Conservation (phyloP, 2,113 vertebrate genomes). For the Sinocyclocheilus maitianheensis region DNA sequence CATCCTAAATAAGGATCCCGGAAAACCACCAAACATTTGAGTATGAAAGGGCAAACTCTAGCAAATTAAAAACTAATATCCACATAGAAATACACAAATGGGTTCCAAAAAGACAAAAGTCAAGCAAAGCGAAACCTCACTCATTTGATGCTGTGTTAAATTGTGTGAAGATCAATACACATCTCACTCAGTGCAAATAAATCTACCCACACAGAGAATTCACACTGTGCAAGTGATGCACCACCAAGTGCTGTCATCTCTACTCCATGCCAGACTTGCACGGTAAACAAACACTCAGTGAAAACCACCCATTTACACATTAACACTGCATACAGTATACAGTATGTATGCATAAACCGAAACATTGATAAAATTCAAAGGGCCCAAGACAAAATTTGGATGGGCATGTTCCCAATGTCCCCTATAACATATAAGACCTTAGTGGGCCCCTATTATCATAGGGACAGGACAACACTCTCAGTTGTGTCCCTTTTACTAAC, state of each 20-base stretch:
- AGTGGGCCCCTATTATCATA: no score
- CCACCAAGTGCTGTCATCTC: not conserved
- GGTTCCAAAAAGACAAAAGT: not conserved
- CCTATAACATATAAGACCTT: not conserved
- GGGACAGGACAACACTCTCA: not conserved
- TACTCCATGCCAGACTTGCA: not conserved
- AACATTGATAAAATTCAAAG: not conserved
- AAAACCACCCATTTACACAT: not conserved
- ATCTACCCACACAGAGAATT: not conserved
- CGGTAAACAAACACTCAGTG: not conserved
- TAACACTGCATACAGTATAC: not conserved
- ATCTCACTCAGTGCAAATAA: not conserved
- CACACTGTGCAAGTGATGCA: conserved; percentile 1
- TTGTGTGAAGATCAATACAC: conserved; percentile 10
- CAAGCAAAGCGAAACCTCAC: not conserved
- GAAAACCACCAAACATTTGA: not conserved
- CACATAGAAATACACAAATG: not conserved
- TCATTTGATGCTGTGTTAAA: not conserved
- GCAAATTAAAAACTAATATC: not conserved
- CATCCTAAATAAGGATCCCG: not conserved
- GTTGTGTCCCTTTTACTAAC: not conserved
- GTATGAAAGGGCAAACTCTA: not conserved
- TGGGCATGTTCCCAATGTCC: not conserved
- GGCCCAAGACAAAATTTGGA: not conserved
- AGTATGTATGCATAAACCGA: not conserved